phyloP scores from a whole-genome alignment of 2,888 invertebrate genomes.

The Melieria omissa region DNA sequence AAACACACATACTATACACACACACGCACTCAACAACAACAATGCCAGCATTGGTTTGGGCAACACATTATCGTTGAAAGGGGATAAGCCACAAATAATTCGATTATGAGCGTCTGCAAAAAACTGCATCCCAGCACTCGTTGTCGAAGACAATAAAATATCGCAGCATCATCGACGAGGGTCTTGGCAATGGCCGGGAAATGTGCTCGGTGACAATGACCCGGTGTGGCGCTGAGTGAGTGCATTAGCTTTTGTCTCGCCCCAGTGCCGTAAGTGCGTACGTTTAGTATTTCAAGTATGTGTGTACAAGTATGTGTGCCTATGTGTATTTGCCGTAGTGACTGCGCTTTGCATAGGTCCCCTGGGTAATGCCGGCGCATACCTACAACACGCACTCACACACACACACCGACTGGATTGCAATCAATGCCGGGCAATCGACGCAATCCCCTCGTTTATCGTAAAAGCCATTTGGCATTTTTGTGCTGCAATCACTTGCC shows the following conservation, averaged over 20 bases:
- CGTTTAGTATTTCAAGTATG: background rate
- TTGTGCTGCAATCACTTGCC: background rate
- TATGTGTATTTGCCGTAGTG: background rate
- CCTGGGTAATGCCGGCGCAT: background rate
- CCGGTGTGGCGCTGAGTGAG: no score
- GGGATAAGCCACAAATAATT: no score
- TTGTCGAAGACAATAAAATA: no score
- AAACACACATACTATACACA: no score
- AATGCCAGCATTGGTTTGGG: no score
- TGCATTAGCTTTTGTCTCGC: background rate
- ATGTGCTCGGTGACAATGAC: no score
- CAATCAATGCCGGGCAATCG: conserved; percentile 4
- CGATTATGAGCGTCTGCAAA: no score
- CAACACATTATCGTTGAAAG: no score
- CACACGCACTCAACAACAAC: no score
- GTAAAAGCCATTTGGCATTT: conserved; percentile 4
- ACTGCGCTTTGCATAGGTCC: background rate
- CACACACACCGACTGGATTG: background rate
- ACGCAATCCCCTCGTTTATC: background rate
- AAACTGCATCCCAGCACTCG: no score
- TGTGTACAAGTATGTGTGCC: background rate
- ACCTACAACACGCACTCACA: background rate
- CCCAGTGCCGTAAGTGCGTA: background rate
- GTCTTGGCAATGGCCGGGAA: no score
- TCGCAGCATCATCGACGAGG: no score